Base-by-base conservation (phyloP, 2,797 vertebrate species). In the Intellagama lesueurii region DNA sequence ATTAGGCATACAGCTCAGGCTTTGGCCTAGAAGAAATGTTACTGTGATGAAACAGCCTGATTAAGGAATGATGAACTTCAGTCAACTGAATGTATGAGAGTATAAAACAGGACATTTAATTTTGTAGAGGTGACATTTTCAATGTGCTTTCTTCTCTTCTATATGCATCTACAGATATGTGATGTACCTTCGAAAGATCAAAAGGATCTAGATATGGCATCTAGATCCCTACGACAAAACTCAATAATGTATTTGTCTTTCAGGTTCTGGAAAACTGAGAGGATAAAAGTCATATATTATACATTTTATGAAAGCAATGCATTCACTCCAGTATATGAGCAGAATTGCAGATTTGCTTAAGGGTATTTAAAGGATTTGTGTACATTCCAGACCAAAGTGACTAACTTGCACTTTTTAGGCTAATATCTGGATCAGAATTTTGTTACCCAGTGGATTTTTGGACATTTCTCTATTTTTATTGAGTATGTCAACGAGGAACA, bases 1-100 rank as follows among this genome's bases (percentile, higher is more conserved):
- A 94, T 78, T 86, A 90, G 85, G 91, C 52, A 89, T 72, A 85
- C 69, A 93, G 88, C 85, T 11, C 2, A 80, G n/a, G 26, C 60
- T 83, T 70, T 44, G 7, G 8, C 0, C 80, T 85, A 87, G 75
- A 88, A 85, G 17, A 7, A 82, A 7, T 87, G 83, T 87, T 69
- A 73, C 4, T 77, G 0, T 88, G n/a, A 7, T 88, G 64, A 91
- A 88, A 56, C 7, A 83, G 7, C 40, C 5, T 89, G 64, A 78
- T 4, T 16, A 79, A 88, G 90, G 1, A 83, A 9, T 2, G 1
- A 44, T 82, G 30, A 30, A n/a, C 7, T 88, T 81, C 66, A 88
- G 76, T 40, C 7, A 75, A 24, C 79, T 83, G 77, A 85, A 66
- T 19, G 84, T 35, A 70, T 82, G 16, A 1, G n/a, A 75, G 35